A percentile compares a stretch with the other conserved stretches of the same genome.
Conservation (phyloP, 2,797 vertebrate species). For the Brotula barbata region DNA sequence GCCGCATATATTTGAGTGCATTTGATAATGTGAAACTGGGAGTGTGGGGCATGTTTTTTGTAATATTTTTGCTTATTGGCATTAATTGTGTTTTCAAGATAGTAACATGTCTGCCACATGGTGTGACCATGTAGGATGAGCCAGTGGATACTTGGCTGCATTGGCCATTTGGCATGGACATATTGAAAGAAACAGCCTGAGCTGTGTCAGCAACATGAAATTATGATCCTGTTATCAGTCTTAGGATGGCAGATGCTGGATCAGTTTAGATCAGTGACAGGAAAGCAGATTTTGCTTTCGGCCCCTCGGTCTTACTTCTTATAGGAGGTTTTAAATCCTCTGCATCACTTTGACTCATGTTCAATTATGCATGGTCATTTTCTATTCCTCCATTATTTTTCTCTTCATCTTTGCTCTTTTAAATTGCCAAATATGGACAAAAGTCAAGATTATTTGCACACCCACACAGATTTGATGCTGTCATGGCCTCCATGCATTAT, state of each 20-base stretch:
- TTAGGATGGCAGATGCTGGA: constrained; percentile 23
- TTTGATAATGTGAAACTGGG: no score
- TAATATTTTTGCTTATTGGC: constrained; percentile 1
- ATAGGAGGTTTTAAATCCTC: constrained; percentile 1
- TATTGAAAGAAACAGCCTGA: constrained; percentile 26
- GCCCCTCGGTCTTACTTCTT: not conserved
- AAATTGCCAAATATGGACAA: not conserved
- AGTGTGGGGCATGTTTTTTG: no score
- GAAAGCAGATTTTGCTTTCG: constrained; percentile 14
- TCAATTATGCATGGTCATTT: not conserved
- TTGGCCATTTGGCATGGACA: constrained; percentile 26
- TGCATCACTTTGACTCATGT: not conserved
- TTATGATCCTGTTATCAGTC: constrained; percentile 42
- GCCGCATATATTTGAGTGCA: no score
- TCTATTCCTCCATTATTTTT: not conserved
- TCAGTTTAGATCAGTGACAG: constrained; percentile 1
- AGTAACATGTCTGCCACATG: constrained; percentile 3
- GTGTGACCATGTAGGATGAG: constrained; percentile 8
- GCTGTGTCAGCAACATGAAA: constrained; percentile 47
- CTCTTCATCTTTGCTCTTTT: not conserved
- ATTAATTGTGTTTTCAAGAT: constrained; percentile 1
- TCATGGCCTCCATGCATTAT: not conserved
- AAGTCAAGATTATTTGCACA: no score
- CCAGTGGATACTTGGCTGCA: constrained; percentile 12
- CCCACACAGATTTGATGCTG: no score